Conservation (phyloP, 2,113 vertebrate species). For the Channa maculata region DNA sequence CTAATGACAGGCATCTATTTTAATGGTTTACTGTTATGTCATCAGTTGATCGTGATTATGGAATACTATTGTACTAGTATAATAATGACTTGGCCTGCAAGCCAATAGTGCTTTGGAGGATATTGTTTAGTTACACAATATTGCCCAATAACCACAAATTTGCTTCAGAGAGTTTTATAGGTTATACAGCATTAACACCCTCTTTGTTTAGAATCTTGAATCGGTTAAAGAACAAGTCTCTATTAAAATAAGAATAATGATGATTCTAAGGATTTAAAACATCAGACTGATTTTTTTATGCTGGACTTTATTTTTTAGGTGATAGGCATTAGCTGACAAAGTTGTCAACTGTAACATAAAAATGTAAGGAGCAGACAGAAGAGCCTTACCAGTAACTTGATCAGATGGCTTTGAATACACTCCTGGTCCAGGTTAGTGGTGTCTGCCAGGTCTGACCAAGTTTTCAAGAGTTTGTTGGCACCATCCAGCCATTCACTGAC, state of each 20-base stretch:
- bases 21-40: neutral
- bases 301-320: neutral
- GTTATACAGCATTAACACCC: no score
- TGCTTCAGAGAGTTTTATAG: no score
- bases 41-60: no score
- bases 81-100: no score
- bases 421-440: constrained; percentile 81
- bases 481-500: constrained; percentile 85
- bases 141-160: no score
- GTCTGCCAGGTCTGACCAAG: constrained; percentile 84
- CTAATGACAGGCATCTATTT: neutral
- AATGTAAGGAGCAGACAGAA: neutral
- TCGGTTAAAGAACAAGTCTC: neutral
- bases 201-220: no score
- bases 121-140: no score
- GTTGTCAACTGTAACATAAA: no score
- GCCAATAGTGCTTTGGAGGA: no score
- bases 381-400: constrained; percentile 86
- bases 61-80: neutral
- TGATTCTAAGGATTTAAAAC: no score
- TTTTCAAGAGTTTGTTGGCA: constrained; percentile 84
- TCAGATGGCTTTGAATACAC: constrained; percentile 79
- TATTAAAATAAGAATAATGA: neutral
- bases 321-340: neutral
- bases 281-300: no score